Evolutionary conservation across 2,888 invertebrate species (phyloP).

Genomic region (Boloria euphrosyne): DNA sequence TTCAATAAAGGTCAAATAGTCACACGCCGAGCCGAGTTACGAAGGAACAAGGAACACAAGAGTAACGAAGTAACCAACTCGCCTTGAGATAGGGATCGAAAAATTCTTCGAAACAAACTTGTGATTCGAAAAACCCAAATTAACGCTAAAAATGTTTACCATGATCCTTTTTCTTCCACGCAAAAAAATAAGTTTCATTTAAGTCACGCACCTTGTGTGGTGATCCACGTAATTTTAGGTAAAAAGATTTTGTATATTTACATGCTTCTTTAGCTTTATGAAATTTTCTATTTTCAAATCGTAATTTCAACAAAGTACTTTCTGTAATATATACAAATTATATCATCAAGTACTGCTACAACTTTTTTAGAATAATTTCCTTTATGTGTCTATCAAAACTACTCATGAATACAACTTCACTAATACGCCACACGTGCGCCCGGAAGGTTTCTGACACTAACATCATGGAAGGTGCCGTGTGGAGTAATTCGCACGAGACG

Average conservation of each 20-base stretch:
- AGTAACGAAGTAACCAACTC: conserved; percentile 28
- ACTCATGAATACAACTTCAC: too few relatives aligned
- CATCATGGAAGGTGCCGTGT: too few relatives aligned
- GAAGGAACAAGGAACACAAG: conserved; percentile 25
- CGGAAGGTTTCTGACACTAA: too few relatives aligned
- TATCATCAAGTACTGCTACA: too few relatives aligned
- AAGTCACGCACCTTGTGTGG: conserved; percentile 25
- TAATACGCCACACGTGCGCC: too few relatives aligned
- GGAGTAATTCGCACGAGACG: too few relatives aligned
- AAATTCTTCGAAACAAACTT: conserved; percentile 7
- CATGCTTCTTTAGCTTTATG: not conserved
- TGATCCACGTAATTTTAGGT: conserved; percentile 15
- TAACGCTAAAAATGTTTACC: conserved; percentile 12
- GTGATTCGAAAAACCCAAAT: conserved; percentile 14
- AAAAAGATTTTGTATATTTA: conserved; percentile 1
- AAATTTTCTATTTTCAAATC: not conserved
- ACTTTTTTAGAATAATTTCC: too few relatives aligned
- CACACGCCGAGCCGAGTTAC: conserved; percentile 11
- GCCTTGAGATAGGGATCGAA: conserved; percentile 19
- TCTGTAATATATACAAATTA: not conserved
- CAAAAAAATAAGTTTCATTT: conserved; percentile 23
- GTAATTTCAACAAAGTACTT: too few relatives aligned
- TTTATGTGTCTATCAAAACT: too few relatives aligned
- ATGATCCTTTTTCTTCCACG: conserved; percentile 11
- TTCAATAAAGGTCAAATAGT: conserved; percentile 19